These are phyloP conservation scores for Brenthis hecate DNA, from an alignment of 2,888 invertebrate genomes.

Conservation along the genomic window DNA sequence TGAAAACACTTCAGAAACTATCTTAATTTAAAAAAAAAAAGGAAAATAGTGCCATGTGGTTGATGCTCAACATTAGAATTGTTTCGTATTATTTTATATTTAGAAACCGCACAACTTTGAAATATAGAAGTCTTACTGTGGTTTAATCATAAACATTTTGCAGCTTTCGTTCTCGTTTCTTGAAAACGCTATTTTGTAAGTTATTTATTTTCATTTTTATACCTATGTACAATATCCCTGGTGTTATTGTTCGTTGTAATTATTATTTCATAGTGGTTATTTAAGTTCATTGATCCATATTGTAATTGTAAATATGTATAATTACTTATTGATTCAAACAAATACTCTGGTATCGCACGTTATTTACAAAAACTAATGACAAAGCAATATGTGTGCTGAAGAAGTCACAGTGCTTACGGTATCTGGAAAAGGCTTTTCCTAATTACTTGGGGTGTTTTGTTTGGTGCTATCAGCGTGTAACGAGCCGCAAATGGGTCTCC, in stretches of 20 bases:
- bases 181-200: conserved; percentile 61
- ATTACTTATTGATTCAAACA: not conserved
- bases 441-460: conserved; percentile 82
- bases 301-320: too few species aligned
- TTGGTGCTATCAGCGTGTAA: conserved; percentile 81
- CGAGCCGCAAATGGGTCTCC: conserved; percentile 80
- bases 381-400: conserved; percentile 24
- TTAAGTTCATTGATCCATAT: not conserved
- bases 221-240: not conserved
- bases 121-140: conserved; percentile 55
- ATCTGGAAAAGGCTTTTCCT: conserved; percentile 81
- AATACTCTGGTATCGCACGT: not conserved
- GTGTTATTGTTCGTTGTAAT: not conserved
- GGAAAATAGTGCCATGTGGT: conserved; percentile 6
- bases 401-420: conserved; percentile 67
- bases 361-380: conserved; percentile 4
- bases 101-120: conserved; percentile 50
- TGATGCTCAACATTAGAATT: not conserved
- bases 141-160: conserved; percentile 55
- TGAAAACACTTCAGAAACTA: not conserved
- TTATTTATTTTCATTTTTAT: conserved; percentile 34
- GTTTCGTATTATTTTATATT: conserved; percentile 14
- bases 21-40: not conserved
- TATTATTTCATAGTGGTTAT: not conserved
- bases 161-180: conserved; percentile 61